These are phyloP conservation scores for Pentalonia nigronervosa DNA, from an alignment of 1,140 invertebrate species.

Conservation along the genomic window DNA sequence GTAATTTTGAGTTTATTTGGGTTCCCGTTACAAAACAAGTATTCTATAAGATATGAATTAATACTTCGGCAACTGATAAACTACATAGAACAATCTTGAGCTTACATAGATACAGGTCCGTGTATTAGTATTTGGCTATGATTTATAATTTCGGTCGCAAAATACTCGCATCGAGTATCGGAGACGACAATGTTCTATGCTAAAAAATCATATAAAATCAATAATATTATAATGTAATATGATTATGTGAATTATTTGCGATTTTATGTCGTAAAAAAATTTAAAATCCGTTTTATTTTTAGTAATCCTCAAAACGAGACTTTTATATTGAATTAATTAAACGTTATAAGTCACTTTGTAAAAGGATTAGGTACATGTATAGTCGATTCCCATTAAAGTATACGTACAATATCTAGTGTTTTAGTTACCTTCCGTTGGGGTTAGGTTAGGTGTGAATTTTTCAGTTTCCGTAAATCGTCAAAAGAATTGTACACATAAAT, in stretches of 20 bases:
- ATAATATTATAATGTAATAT: not conserved
- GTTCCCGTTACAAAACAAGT: not conserved
- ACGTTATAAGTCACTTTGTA: not conserved
- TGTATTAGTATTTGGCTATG: not conserved
- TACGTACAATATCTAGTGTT: too few relatives aligned
- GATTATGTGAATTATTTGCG: not conserved
- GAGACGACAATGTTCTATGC: not conserved
- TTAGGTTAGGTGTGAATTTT: not conserved
- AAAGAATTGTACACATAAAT: not conserved
- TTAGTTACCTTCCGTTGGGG: too few relatives aligned
- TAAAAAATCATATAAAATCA: not conserved
- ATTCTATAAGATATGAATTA: not conserved
- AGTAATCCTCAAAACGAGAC: not conserved
- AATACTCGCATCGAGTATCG: not conserved
- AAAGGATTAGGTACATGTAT: not conserved
- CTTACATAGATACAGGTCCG: not conserved
- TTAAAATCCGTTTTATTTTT: not conserved
- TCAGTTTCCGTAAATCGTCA: not conserved
- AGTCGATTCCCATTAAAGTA: not conserved
- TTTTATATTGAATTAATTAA: too few relatives aligned
- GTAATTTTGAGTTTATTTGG: not conserved
- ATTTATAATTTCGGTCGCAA: not conserved
- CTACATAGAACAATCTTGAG: not conserved
- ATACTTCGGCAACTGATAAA: not conserved
- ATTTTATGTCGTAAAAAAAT: not conserved